Evolutionary conservation across 2,797 vertebrate species (phyloP), one percentile per base, ranked within the genome.

Genomic region (Anguilla megastoma): DNA sequence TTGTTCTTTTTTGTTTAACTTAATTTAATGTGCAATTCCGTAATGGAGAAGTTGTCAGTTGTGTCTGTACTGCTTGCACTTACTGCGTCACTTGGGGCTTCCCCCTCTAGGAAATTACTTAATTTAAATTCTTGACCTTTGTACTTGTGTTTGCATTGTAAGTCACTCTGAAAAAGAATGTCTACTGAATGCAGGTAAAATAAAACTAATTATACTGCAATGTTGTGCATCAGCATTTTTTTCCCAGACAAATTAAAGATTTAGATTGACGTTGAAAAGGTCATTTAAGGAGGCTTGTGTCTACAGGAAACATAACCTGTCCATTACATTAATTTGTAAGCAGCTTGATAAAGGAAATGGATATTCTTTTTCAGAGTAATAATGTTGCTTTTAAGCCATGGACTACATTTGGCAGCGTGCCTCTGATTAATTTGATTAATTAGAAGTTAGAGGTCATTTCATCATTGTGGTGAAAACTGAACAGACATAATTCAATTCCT

Each of bases 251-350:
- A 71, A 71, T 30, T 12, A 30, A 71, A 71, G 66, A 27, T 71
- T 71, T 71, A 30, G 69, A 71, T 71, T 71, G n/a, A 71, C 33
- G 69, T 71, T 71, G 69, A 12, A 71, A n/a, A 3, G 69, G 69
- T 71, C 27, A 33, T 71, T 9, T 71, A 30, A 71, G 69, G 27
- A 71, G 69, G 69, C n/a, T 30, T 71, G 69, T 71, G 69, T 71
- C 27, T 3, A 27, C 69, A 10, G 69, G 69, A 71, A 71, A 71
- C n/a, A 71, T 71, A 71, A 71, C 27, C 69, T 71, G n/a, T 33
- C 27, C n/a, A 30, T 71, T 71, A 18, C 69, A 71, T 71, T 71
- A 71, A 71, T 71, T 71, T 71, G 69, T 71, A 71, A 71, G 69
- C 27, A 71, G 69, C 69, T 71, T 71, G 69, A 71, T 30, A 71